Percentiles rank a stretch among this genome's conserved stretches.
phyloP scores from a whole-genome alignment of 2,888 invertebrate genomes.

The Campoplex capitator region DNA sequence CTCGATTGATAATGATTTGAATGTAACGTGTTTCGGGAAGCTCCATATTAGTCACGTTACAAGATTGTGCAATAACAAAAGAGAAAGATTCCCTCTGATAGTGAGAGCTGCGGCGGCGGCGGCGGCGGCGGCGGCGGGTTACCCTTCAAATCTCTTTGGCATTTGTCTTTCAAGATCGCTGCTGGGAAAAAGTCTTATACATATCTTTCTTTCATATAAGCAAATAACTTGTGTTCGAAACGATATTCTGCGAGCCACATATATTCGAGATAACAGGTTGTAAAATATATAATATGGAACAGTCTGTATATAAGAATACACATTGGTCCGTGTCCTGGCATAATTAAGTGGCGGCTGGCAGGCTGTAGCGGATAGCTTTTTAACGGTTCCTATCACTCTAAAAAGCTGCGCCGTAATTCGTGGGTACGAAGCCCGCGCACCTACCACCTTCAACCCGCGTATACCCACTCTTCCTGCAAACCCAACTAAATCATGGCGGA shows the following conservation, averaged over 20 bases:
- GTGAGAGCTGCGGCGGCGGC: too few relatives aligned
- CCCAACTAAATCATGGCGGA: slow-evolving; percentile 83
- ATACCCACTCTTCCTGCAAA: slow-evolving; percentile 67
- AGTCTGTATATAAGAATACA: slow-evolving; percentile 46
- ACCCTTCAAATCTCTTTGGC: neutral
- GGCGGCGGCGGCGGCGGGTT: too few relatives aligned
- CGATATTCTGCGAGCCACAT: neutral
- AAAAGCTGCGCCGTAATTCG: slow-evolving; percentile 80
- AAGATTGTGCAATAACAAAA: too few relatives aligned
- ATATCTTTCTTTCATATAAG: neutral
- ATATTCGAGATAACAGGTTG: neutral
- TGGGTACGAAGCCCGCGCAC: slow-evolving; percentile 58
- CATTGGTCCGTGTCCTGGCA: slow-evolving; percentile 62
- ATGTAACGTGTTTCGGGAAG: too few relatives aligned
- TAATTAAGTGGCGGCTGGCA: slow-evolving; percentile 65
- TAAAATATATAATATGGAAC: neutral
- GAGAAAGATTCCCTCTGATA: too few relatives aligned
- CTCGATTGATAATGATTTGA: neutral
- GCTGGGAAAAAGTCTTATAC: too few relatives aligned
- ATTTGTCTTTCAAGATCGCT: neutral
- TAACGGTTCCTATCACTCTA: slow-evolving; percentile 80
- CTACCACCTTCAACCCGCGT: slow-evolving; percentile 4
- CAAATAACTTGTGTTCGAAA: neutral
- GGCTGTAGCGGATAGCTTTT: slow-evolving; percentile 72
- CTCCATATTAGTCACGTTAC: too few relatives aligned